Conservation (phyloP, 2,888 invertebrate species). For the Tribolium freemani region DNA sequence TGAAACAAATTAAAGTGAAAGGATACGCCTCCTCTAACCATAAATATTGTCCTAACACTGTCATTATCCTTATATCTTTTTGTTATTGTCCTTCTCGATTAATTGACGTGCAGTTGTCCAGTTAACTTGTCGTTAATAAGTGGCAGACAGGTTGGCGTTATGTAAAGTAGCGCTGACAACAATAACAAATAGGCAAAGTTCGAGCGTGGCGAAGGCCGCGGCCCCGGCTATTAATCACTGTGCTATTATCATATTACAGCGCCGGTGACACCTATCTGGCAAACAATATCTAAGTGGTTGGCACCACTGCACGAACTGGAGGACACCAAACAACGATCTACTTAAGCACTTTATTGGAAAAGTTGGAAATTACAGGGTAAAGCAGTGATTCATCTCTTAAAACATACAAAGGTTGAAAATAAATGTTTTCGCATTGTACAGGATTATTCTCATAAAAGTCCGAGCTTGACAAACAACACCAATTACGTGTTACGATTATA, state of each 20-base stretch:
- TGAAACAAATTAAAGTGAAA: too few relatives aligned
- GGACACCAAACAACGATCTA: background rate
- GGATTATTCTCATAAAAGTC: too few relatives aligned
- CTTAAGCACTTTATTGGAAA: background rate
- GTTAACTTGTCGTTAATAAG: constrained; percentile 49
- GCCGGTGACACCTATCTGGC: constrained; percentile 59
- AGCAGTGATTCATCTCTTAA: too few relatives aligned
- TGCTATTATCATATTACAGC: constrained; percentile 64
- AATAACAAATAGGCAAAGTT: constrained; percentile 65
- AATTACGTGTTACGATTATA: too few relatives aligned
- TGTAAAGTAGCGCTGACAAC: constrained; percentile 57
- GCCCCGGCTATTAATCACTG: constrained; percentile 61
- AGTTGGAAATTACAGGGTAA: background rate
- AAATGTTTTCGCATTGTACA: too few relatives aligned
- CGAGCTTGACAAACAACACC: too few relatives aligned
- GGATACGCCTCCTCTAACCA: too few relatives aligned
- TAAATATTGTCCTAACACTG: background rate
- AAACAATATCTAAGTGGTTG: constrained; percentile 51
- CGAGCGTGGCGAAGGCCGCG: constrained; percentile 59
- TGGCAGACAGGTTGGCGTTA: constrained; percentile 53
- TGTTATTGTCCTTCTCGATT: background rate
- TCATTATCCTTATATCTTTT: background rate
- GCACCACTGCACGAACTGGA: constrained; percentile 20
- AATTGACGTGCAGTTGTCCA: constrained; percentile 29
- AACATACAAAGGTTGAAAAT: too few relatives aligned